Percentiles rank a stretch among this genome's conserved stretches.
phyloP scores from a whole-genome alignment of 2,888 invertebrate species.

The Isotomurus palustris region DNA sequence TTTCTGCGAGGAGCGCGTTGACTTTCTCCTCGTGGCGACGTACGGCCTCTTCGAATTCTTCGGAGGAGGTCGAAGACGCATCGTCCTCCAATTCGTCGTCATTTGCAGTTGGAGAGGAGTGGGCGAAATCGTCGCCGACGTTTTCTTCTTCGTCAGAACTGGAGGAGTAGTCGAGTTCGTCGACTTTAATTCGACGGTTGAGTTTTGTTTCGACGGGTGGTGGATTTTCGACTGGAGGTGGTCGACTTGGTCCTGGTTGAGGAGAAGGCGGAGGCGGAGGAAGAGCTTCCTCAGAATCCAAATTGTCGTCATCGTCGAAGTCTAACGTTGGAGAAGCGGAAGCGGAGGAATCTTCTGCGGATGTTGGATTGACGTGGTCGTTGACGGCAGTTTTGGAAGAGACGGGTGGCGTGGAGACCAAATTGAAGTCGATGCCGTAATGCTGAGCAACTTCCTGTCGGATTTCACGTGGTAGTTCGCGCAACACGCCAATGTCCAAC shows the following conservation, averaged over 20 bases:
- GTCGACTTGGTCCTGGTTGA: neutral
- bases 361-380: neutral
- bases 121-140: no score
- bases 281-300: neutral
- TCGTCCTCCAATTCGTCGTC: no score
- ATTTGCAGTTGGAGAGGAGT: no score
- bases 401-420: neutral
- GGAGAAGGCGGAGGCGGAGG: neutral
- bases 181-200: neutral
- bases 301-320: neutral
- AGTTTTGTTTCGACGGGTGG: neutral
- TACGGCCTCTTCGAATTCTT: no score
- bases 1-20: no score
- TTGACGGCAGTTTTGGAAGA: neutral
- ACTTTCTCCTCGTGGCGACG: no score
- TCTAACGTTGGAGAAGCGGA: neutral
- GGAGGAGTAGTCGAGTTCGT: neutral
- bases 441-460: slow-evolving; percentile 52
- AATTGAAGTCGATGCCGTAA: slow-evolving; percentile 32
- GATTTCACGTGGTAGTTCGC: slow-evolving; percentile 54
- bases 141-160: neutral
- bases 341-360: neutral
- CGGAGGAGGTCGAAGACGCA: no score
- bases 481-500: slow-evolving; percentile 54
- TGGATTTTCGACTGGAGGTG: neutral